Evolutionary conservation across 1,140 invertebrate genomes (phyloP).

Genomic region (Drosophila parabipectinata): DNA sequence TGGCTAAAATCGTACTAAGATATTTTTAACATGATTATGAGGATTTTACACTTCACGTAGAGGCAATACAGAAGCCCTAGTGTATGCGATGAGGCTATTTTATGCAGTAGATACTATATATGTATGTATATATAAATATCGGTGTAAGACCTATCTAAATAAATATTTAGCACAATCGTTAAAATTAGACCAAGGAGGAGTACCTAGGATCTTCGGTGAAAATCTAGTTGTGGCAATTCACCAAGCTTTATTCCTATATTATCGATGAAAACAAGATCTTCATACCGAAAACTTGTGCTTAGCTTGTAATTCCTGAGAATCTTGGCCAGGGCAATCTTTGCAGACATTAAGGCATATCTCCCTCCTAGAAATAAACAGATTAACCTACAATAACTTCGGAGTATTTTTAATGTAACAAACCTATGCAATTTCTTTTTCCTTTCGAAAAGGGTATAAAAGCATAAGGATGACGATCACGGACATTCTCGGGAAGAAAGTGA

Average conservation of each 20-base stretch:
- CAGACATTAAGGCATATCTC: conserved; percentile 54
- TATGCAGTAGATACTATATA: too few relatives aligned
- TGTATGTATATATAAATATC: too few relatives aligned
- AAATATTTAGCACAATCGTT: too few relatives aligned
- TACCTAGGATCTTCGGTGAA: neutral
- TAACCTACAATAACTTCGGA: too few relatives aligned
- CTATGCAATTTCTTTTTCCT: conserved; percentile 75
- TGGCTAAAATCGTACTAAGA: too few relatives aligned
- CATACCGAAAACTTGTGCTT: conserved; percentile 32
- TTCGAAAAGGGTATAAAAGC: conserved; percentile 74
- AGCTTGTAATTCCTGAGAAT: conserved; percentile 54
- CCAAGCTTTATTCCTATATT: conserved; percentile 44
- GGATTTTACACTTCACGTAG: too few relatives aligned
- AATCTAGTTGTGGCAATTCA: neutral
- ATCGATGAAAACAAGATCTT: conserved; percentile 48
- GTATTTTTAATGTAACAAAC: conserved; percentile 9
- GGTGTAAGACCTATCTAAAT: too few relatives aligned
- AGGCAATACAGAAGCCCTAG: too few relatives aligned
- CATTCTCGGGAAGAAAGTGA: conserved; percentile 63
- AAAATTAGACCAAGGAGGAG: too few relatives aligned
- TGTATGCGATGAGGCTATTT: too few relatives aligned
- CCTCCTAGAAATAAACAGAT: conserved; percentile 37
- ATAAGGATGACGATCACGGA: conserved; percentile 58
- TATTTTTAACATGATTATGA: too few relatives aligned
- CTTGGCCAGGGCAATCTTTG: conserved; percentile 55